A percentile compares a stretch with the other conserved stretches of the same genome.
Evolutionary conservation across 1,140 invertebrate genomes (phyloP).

Genomic region (Drosophila mayri): DNA sequence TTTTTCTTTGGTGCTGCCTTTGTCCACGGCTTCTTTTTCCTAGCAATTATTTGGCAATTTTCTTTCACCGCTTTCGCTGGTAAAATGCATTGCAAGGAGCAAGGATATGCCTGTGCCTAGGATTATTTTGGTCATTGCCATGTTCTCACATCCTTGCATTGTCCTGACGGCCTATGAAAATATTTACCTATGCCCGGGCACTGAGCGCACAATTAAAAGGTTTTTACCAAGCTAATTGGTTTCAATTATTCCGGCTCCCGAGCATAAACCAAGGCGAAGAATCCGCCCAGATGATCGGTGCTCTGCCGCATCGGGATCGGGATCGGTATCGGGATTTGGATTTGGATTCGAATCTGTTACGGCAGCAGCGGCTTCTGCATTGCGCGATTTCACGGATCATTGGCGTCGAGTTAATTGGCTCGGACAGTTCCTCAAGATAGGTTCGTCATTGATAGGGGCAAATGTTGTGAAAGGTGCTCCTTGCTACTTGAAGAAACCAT

Average conservation of each 20-base stretch:
- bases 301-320: constrained; percentile 1
- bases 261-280: constrained; percentile 59
- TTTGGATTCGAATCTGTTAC: constrained; percentile 5
- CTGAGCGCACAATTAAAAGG: constrained; percentile 78
- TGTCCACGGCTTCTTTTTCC: constrained; percentile 33
- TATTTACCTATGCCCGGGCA: constrained; percentile 72
- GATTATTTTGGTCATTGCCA: constrained; percentile 83
- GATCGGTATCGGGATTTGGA: background rate
- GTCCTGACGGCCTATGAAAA: constrained; percentile 68
- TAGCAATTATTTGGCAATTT: constrained; percentile 81
- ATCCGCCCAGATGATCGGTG: constrained; percentile 48
- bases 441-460: constrained; percentile 30
- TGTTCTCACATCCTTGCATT: constrained; percentile 70
- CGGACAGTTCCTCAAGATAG: constrained; percentile 29
- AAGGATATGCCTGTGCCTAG: constrained; percentile 23
- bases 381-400: constrained; percentile 74
- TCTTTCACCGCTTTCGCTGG: constrained; percentile 50
- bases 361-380: constrained; percentile 48
- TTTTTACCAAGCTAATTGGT: constrained; percentile 82
- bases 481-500: background rate
- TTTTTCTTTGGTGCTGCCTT: constrained; percentile 33
- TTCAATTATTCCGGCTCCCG: constrained; percentile 78
- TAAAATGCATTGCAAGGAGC: constrained; percentile 44
- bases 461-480: constrained; percentile 20
- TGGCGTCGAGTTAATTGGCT: constrained; percentile 77